Evolutionary conservation across 2,797 vertebrate species (phyloP), one percentile per base, ranked within the genome.

Genomic region (Scarus forsteni): DNA sequence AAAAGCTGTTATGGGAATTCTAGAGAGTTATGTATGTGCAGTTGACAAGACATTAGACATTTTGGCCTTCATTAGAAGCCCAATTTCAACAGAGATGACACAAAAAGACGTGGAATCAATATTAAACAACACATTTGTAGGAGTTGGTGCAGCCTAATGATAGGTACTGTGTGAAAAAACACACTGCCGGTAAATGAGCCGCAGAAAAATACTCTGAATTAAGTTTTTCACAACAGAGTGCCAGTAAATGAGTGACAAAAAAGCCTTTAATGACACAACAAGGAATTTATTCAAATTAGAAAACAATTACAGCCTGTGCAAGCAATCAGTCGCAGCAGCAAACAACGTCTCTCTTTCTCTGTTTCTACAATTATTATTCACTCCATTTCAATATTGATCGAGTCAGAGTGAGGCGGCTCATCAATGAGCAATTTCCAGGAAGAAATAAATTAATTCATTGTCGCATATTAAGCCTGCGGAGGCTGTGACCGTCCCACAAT

Each of bases 301-400:
- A 66, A 68, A 74, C 57, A 66, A 66, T 76, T 73, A 67, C 60
- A 60, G 63, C 11, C 39, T 16, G 60, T n/a, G 50, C 67, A 11
- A 44, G 46, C 62, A 60, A 74, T 53, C 59, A 60, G 57, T n/a
- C 4, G 57, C 67, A 72, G 7, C 69, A 40, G 38, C 54, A 48
- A 11, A 36, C 38, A 51, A 52, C 14, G 9, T 10, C 49, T 52
- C 51, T n/a, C 55, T 46, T 15, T 58, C 56, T 52, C n/a, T 34
- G 7, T 44, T 8, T 64, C 55, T 12, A 10, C 50, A 45, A 57
- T 52, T 50, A 73, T 70, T 67, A 73, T 63, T 58, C 56, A 38
- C 70, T 79, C 67, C 18, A 27, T 83, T 81, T 81, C 76, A 73
- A 56, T 66, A 85, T 63, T 45, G 81, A 88, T 79, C 44, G 18